These are phyloP conservation scores for Phyllotis vaccarum DNA, from an alignment of 2,797 vertebrate genomes.

Conservation along the genomic window DNA sequence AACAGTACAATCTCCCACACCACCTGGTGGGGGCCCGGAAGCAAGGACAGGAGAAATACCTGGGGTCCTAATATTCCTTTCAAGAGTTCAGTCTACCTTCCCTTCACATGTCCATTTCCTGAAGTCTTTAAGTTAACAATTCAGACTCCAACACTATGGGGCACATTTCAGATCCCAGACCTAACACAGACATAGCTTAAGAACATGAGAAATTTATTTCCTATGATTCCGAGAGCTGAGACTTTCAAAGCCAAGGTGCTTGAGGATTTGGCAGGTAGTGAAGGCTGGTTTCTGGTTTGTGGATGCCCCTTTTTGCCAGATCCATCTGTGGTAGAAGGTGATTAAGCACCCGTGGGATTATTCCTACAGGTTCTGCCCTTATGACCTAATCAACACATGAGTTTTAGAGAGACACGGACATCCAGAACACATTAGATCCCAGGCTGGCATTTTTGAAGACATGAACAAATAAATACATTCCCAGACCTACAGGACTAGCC, in stretches of 20 bases:
- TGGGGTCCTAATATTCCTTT: not conserved
- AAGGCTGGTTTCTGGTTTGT: not conserved
- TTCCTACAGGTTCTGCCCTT: not conserved
- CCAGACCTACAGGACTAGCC: not conserved
- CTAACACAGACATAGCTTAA: not conserved
- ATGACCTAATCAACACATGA: not conserved
- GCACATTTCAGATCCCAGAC: not conserved
- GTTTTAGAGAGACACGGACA: not conserved
- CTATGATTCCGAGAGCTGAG: not conserved
- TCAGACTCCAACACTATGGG: not conserved
- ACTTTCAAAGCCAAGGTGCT: not conserved
- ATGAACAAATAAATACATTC: too few relatives aligned
- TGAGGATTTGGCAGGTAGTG: not conserved
- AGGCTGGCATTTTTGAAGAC: not conserved
- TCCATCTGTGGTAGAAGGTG: too few relatives aligned
- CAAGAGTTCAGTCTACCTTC: not conserved
- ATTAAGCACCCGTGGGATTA: too few relatives aligned
- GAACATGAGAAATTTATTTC: not conserved
- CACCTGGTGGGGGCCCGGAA: not conserved
- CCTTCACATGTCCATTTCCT: not conserved
- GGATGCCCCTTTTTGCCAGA: not conserved
- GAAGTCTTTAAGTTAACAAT: not conserved
- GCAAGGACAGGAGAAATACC: not conserved
- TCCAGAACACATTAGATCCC: not conserved
- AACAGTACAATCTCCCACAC: too few relatives aligned